A percentile compares a stretch with the other conserved stretches of the same genome.
phyloP scores from a whole-genome alignment of 2,797 vertebrate genomes.

The Hephaestus fuliginosus region DNA sequence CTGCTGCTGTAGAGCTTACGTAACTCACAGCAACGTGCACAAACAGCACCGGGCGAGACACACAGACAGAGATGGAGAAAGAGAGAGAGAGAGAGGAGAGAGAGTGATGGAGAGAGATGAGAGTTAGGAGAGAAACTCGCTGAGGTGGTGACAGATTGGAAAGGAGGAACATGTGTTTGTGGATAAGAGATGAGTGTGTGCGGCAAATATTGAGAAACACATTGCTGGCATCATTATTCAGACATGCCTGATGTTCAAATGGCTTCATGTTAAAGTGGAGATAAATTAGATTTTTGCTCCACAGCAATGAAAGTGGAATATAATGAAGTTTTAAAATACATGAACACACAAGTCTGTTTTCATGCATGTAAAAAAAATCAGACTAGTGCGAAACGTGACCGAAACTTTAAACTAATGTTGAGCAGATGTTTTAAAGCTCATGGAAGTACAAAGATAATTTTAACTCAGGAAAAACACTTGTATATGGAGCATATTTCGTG shows the following conservation, averaged over 20 bases:
- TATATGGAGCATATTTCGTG: no score
- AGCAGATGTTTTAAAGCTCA: no score
- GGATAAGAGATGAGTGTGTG: slow-evolving; percentile 29
- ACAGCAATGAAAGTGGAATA: no score
- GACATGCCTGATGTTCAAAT: background rate
- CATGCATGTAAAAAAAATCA: no score
- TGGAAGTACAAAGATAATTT: no score
- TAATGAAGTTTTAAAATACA: no score
- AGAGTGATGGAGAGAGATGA: slow-evolving; percentile 28
- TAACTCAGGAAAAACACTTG: no score
- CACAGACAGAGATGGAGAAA: slow-evolving; percentile 4
- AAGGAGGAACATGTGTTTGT: slow-evolving; percentile 39
- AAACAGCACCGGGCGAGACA: slow-evolving; percentile 46
- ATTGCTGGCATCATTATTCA: background rate
- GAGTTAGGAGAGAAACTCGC: slow-evolving; percentile 31
- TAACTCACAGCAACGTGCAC: slow-evolving; percentile 66
- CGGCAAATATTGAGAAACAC: slow-evolving; percentile 17
- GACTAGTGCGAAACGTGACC: no score
- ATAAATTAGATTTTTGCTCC: no score
- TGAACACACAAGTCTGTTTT: no score
- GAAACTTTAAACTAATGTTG: no score
- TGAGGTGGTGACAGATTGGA: slow-evolving; percentile 36
- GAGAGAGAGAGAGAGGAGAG: slow-evolving; percentile 8
- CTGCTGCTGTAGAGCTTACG: slow-evolving; percentile 74
- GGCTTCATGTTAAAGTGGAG: no score